These are phyloP conservation scores for Epinephelus malabaricus DNA, from an alignment of 2,797 vertebrate species.

Conservation along the genomic window DNA sequence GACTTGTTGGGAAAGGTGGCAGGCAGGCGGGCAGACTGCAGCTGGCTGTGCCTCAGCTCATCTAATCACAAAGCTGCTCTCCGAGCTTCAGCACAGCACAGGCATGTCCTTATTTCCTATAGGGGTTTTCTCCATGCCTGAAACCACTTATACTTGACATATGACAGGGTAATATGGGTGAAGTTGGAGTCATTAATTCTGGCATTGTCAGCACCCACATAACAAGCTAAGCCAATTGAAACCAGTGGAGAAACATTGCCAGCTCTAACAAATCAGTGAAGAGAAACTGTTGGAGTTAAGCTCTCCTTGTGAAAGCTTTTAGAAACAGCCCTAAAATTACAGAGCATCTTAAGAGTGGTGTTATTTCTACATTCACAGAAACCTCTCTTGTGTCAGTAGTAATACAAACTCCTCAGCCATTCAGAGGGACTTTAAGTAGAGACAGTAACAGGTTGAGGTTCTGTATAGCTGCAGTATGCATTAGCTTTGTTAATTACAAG, in stretches of 20 bases:
- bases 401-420: neutral
- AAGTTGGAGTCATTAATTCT: conserved; percentile 66
- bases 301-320: conserved; percentile 25
- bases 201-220: conserved; percentile 66
- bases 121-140: conserved; percentile 40
- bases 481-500: neutral
- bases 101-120: conserved; percentile 59
- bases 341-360: neutral
- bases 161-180: conserved; percentile 65
- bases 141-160: conserved; percentile 70
- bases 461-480: neutral
- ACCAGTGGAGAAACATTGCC: conserved; percentile 29
- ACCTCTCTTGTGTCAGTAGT: conserved; percentile 1
- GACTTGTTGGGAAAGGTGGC: conserved; percentile 47
- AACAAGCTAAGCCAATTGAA: conserved; percentile 44
- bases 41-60: conserved; percentile 57
- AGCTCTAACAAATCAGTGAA: conserved; percentile 12
- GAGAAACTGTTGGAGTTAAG: conserved; percentile 22
- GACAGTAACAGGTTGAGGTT: neutral
- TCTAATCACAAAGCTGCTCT: conserved; percentile 59
- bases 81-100: conserved; percentile 34
- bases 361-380: conserved; percentile 22
- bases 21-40: conserved; percentile 54
- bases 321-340: conserved; percentile 34
- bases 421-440: neutral